Percentiles rank a stretch among this genome's conserved stretches.
Conservation (phyloP, 2,113 vertebrate genomes). For the Percopsis transmontana region DNA sequence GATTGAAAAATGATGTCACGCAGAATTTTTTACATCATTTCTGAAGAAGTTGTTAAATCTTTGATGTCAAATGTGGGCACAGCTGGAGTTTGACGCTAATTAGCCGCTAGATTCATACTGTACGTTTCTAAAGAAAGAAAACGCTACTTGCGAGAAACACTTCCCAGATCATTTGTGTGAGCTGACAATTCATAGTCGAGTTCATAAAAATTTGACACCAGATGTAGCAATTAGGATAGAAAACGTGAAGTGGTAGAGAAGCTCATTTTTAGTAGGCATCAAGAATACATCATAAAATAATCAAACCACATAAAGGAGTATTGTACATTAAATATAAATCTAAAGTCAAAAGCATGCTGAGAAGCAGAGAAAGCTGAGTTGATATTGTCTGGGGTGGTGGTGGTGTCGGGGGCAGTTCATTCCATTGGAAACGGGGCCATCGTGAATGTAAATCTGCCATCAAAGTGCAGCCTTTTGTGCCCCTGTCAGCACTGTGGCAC, state of each 20-base stretch:
- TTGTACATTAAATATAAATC: constrained; percentile 31
- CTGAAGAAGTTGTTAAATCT: background rate
- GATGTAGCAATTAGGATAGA: constrained; percentile 29
- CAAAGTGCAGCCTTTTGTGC: constrained; percentile 45
- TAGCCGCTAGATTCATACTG: background rate
- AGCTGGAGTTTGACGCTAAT: background rate
- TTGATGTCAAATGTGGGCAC: background rate
- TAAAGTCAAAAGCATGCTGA: constrained; percentile 9
- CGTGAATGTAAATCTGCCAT: constrained; percentile 55
- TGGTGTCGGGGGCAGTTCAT: constrained; percentile 33
- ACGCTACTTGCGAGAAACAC: background rate
- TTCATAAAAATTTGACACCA: constrained; percentile 31
- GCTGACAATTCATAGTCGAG: constrained; percentile 27
- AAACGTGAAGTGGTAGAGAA: background rate
- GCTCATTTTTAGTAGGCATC: constrained; percentile 5
- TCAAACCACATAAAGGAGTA: constrained; percentile 33
- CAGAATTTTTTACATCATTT: background rate
- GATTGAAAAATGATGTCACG: no score
- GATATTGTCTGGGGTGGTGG: constrained; percentile 35
- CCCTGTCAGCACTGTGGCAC: constrained; percentile 42
- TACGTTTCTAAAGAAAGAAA: constrained; percentile 1
- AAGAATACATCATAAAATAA: constrained; percentile 13
- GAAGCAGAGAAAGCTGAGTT: constrained; percentile 40
- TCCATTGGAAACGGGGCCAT: constrained; percentile 41
- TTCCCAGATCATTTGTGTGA: constrained; percentile 9